phyloP scores from a whole-genome alignment of 2,888 invertebrate species.

The Limnephilus rhombicus region DNA sequence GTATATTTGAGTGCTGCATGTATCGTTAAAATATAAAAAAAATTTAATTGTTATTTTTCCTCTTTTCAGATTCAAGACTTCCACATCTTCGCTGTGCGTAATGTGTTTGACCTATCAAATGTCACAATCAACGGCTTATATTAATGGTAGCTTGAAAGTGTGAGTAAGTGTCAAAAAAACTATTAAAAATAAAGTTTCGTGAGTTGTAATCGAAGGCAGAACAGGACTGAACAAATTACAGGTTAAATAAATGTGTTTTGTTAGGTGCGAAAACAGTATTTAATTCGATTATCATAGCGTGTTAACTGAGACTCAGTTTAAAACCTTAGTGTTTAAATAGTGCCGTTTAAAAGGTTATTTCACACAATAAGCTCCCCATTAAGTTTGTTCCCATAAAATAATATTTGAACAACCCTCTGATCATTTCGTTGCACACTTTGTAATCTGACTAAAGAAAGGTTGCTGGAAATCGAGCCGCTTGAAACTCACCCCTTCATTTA shows the following conservation, averaged over 20 bases:
- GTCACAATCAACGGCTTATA: not conserved
- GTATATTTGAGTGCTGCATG: not conserved
- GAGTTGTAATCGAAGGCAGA: not conserved
- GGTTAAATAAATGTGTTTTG: not conserved
- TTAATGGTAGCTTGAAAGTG: not conserved
- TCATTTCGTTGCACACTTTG: conserved; percentile 37
- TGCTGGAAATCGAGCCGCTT: conserved; percentile 27
- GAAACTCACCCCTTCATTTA: conserved; percentile 28
- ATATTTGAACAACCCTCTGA: conserved; percentile 26
- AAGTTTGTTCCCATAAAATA: conserved; percentile 16
- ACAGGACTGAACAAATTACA: not conserved
- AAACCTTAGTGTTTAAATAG: not conserved
- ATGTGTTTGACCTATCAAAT: not conserved
- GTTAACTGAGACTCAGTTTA: not conserved
- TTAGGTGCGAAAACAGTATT: not conserved
- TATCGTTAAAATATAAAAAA: not conserved
- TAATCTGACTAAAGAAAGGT: conserved; percentile 25
- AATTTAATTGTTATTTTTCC: not conserved
- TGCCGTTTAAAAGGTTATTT: not conserved
- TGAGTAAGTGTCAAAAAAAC: not conserved
- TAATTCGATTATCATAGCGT: not conserved
- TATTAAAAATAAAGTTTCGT: not conserved
- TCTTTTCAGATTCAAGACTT: not conserved
- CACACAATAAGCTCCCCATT: conserved; percentile 9
- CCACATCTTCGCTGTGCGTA: not conserved